Evolutionary conservation across 1,140 invertebrate species (phyloP), one percentile per base, ranked within the genome.

Genomic region (Meteorus sp.): DNA sequence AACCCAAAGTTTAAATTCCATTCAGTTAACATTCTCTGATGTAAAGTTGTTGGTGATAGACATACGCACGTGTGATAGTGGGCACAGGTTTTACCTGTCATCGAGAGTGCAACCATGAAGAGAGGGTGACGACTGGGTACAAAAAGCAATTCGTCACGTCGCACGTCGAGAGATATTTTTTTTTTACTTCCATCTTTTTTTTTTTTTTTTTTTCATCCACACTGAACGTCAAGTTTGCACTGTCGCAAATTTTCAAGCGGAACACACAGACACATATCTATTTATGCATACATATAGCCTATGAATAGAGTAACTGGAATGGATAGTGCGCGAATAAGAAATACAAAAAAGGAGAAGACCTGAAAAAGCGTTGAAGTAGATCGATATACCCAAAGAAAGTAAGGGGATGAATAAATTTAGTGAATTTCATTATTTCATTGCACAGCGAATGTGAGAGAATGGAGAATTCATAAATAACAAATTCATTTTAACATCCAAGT

Each of bases 81-180:
- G 47, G 47, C 25, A 35, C n/a, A 20, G 31, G 47, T 25, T 37
- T 35, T 35, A 47, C 43, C 43, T 56, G 54, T 56, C 43, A 56
- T 47, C 43, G 29, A 56, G 41, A 35, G 31, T 35, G 44, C 29
- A n/a, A n/a, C n/a, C n/a, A n/a, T n/a, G n/a, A n/a, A 56, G 31
- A 57, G 8, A 8, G 23, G 25, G 22, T 31, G 31, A 51, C 47
- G 23, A 17, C 19, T 51, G n/a, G 17, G 47, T 19, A 23, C 25
- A 19, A 50, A 57, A 57, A 57, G 45, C 55, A 57, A 57, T 57
- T 57, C 45, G 55, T 57, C 55, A 57, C 45, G 44, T 47, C 19
- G 43, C 31, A 50, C 54, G 54, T 35, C 41, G 37, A 47, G 44
- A 20, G 27, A 2, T 29, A 25, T 47, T 47, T 50, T 47, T 19